These are phyloP conservation scores for Amblyornis subalaris DNA, from an alignment of 2,113 vertebrate genomes.

Conservation along the genomic window DNA sequence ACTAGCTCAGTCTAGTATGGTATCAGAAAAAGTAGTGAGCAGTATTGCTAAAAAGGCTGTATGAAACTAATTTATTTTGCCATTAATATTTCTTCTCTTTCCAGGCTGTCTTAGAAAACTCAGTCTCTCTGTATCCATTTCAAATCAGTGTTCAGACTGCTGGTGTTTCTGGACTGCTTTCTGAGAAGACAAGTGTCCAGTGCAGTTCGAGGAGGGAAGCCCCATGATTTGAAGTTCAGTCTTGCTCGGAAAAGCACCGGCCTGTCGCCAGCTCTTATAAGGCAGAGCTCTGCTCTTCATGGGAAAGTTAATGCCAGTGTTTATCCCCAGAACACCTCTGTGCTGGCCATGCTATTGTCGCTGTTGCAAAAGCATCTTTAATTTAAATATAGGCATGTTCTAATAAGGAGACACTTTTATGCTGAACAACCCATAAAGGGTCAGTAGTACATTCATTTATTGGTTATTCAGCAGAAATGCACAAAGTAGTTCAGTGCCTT, in stretches of 20 bases:
- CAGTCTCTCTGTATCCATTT: constrained; percentile 8
- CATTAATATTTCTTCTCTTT: not conserved
- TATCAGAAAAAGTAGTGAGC: not conserved
- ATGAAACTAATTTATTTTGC: not conserved
- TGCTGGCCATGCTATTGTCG: not conserved
- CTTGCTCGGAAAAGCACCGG: not conserved
- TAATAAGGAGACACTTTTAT: not conserved
- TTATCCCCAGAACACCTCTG: not conserved
- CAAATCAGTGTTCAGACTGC: constrained; percentile 50
- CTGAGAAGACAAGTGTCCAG: constrained; percentile 14
- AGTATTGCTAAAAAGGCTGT: not conserved
- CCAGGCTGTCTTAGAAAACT: constrained; percentile 55
- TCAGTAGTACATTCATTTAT: not conserved
- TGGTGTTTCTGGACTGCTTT: constrained; percentile 58
- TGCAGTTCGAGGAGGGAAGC: not conserved
- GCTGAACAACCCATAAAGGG: fast-evolving
- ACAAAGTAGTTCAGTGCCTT: not conserved
- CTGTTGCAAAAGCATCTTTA: not conserved
- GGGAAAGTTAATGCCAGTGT: not conserved
- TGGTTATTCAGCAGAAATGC: not conserved
- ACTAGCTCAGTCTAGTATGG: not conserved
- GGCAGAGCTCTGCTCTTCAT: not conserved
- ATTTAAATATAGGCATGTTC: not conserved
- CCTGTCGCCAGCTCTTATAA: not conserved
- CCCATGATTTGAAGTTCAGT: not conserved